Percentiles rank a stretch among this genome's conserved stretches.
Evolutionary conservation across 1,140 invertebrate species (phyloP).

Genomic region (Drosophila sulfurigaster): DNA sequence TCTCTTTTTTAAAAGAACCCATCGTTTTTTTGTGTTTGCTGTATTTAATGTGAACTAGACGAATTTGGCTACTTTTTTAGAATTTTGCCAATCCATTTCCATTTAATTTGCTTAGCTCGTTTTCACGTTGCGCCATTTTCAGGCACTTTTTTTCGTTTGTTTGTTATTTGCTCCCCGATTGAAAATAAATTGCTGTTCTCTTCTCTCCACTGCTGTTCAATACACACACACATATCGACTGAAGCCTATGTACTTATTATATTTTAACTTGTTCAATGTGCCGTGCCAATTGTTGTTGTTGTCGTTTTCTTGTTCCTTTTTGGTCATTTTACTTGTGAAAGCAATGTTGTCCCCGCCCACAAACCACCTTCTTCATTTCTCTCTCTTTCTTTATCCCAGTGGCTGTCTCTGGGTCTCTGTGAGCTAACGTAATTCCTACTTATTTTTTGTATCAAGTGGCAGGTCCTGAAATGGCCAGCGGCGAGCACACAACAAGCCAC

Average conservation of each 20-base stretch:
- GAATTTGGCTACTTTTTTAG: conserved; percentile 5
- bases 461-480: conserved; percentile 57
- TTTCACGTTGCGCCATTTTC: conserved; percentile 12
- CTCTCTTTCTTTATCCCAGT: neutral
- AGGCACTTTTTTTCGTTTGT: neutral
- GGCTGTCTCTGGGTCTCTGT: too few species aligned
- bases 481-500: conserved; percentile 38
- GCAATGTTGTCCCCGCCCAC: neutral
- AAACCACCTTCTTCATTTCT: neutral
- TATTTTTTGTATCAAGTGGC: conserved; percentile 60
- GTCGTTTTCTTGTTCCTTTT: conserved; percentile 21
- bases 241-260: conserved; percentile 68
- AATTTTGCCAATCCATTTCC: conserved; percentile 16
- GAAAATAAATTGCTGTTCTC: conserved; percentile 36
- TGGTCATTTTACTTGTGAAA: conserved; percentile 47
- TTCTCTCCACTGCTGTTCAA: neutral
- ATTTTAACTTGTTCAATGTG: conserved; percentile 80
- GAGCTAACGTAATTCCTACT: conserved; percentile 20
- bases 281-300: conserved; percentile 47
- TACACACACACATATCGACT: conserved; percentile 15
- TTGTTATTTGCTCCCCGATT: conserved; percentile 2
- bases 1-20: too few species aligned
- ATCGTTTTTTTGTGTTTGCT: neutral
- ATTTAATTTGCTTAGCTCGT: conserved; percentile 40
- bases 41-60: conserved; percentile 8